Evolutionary conservation across 2,797 vertebrate species (phyloP).

Genomic region (Myotis daubentonii): DNA sequence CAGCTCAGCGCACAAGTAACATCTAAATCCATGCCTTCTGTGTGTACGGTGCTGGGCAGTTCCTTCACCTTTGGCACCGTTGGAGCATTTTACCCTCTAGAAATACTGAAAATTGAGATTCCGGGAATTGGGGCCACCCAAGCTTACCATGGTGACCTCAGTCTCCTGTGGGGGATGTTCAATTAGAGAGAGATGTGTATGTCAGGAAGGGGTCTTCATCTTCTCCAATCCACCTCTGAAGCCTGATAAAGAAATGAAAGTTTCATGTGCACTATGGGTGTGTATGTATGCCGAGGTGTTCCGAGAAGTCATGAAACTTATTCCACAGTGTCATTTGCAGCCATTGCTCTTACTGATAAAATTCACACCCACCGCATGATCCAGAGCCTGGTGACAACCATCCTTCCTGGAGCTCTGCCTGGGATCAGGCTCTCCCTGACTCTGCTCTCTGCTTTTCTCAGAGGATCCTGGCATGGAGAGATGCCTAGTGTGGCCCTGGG

Average conservation of each 20-base stretch:
- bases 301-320: neutral
- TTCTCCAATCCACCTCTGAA: neutral
- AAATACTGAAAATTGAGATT: neutral
- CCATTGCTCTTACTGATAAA: neutral
- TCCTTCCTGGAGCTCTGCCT: neutral
- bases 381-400: neutral
- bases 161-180: neutral
- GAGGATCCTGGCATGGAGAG: neutral
- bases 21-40: neutral
- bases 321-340: constrained; percentile 29
- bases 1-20: neutral
- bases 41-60: neutral
- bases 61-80: neutral
- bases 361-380: neutral
- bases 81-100: neutral
- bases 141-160: neutral
- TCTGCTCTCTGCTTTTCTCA: constrained; percentile 10
- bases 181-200: neutral
- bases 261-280: neutral
- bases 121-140: neutral
- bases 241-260: constrained; percentile 24
- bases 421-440: neutral
- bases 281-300: neutral
- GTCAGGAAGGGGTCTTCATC: neutral
- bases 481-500: neutral